phyloP scores from a whole-genome alignment of 2,888 invertebrate species.

The Drosophila crucigera region DNA sequence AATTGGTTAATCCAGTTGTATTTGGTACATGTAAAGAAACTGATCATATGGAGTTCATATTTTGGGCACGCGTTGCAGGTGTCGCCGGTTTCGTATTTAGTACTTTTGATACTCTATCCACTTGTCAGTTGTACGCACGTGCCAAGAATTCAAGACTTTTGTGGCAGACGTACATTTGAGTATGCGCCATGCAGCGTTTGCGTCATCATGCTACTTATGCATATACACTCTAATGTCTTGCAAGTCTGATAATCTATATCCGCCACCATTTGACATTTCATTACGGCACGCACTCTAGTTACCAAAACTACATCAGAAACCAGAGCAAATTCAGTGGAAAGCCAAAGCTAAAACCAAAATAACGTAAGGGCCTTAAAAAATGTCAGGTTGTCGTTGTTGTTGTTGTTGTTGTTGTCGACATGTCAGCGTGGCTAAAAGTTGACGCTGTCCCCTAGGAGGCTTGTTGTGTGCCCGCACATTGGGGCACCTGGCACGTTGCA shows the following conservation, averaged over 20 bases:
- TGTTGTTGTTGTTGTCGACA: slow-evolving; percentile 52
- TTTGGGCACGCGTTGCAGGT: background rate
- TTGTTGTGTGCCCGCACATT: slow-evolving; percentile 6
- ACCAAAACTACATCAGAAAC: slow-evolving; percentile 43
- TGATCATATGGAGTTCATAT: background rate
- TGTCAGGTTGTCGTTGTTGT: slow-evolving; percentile 60
- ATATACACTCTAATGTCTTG: slow-evolving; percentile 10
- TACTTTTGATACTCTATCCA: background rate
- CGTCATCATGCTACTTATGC: slow-evolving; percentile 5
- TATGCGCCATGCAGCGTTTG: slow-evolving; percentile 18
- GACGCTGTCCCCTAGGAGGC: slow-evolving; percentile 27
- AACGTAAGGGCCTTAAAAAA: slow-evolving; percentile 49
- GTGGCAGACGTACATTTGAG: background rate
- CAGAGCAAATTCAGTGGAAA: slow-evolving; percentile 23
- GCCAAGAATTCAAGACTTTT: slow-evolving; percentile 23
- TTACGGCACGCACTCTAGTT: slow-evolving; percentile 66
- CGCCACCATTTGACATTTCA: slow-evolving; percentile 68
- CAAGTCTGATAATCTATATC: slow-evolving; percentile 34
- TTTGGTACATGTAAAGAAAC: background rate
- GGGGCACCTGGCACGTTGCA: slow-evolving; percentile 43
- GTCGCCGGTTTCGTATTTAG: background rate
- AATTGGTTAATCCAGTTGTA: background rate
- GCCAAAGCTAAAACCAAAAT: slow-evolving; percentile 43
- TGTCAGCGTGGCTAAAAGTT: slow-evolving; percentile 55
- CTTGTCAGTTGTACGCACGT: slow-evolving; percentile 25